A percentile compares a stretch with the other conserved stretches of the same genome.
Evolutionary conservation across 2,888 invertebrate genomes (phyloP).

Genomic region (Villa cingulata): DNA sequence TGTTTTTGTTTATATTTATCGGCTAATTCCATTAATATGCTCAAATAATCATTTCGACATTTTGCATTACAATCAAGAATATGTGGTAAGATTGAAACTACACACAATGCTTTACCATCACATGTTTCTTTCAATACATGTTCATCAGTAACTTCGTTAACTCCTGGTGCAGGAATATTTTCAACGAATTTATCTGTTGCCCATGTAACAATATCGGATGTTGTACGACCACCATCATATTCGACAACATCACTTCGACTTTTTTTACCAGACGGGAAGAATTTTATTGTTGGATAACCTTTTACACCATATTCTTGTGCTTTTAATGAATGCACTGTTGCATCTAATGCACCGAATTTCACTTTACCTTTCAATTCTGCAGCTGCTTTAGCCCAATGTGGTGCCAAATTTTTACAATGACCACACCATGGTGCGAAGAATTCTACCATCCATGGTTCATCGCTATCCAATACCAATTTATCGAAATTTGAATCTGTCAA

Average conservation of each 20-base stretch:
- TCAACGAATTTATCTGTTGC: slow-evolving; percentile 74
- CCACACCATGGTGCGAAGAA: slow-evolving; percentile 98
- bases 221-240: slow-evolving; percentile 85
- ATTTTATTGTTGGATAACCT: slow-evolving; percentile 95
- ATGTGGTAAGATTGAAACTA: slow-evolving; percentile 84
- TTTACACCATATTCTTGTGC: slow-evolving; percentile 74
- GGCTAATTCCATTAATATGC: slow-evolving; percentile 55
- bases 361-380: slow-evolving; percentile 89
- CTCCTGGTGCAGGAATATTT: slow-evolving; percentile 80
- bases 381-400: slow-evolving; percentile 94
- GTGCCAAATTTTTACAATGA: slow-evolving; percentile 91
- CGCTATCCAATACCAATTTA: slow-evolving; percentile 75
- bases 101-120: slow-evolving; percentile 76
- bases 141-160: slow-evolving; percentile 52
- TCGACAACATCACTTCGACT: slow-evolving; percentile 55
- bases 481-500: slow-evolving; percentile 95
- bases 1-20: slow-evolving; percentile 87
- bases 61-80: slow-evolving; percentile 90
- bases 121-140: slow-evolving; percentile 59
- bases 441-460: slow-evolving; percentile 95
- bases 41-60: slow-evolving; percentile 78
- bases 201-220: slow-evolving; percentile 81
- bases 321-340: slow-evolving; percentile 75
- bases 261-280: slow-evolving; percentile 67
- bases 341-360: slow-evolving; percentile 91